Conservation (phyloP, 2,888 invertebrate genomes). For the Thymelicus lineola region DNA sequence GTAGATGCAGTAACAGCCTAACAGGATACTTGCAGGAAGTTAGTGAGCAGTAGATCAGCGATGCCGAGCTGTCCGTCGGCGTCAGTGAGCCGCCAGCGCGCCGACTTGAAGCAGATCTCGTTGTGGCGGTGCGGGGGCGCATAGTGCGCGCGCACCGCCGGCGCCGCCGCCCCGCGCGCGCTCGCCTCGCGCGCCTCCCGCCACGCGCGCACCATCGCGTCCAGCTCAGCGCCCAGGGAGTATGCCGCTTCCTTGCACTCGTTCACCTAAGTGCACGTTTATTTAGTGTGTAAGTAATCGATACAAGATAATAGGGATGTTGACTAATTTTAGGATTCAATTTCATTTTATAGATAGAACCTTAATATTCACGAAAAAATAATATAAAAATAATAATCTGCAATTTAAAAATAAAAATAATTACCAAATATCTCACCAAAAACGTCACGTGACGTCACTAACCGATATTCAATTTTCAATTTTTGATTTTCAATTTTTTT, state of each 20-base stretch:
- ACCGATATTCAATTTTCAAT: too few relatives aligned
- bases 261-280: constrained; percentile 84
- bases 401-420: too few relatives aligned
- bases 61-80: constrained; percentile 99
- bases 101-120: constrained; percentile 98
- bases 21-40: constrained; percentile 87
- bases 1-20: too few relatives aligned
- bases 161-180: constrained; percentile 84
- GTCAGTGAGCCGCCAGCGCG: constrained; percentile 98
- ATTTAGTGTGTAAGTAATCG: too few relatives aligned
- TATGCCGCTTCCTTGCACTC: constrained; percentile 96
- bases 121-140: constrained; percentile 90
- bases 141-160: constrained; percentile 87
- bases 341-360: too few relatives aligned
- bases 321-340: too few relatives aligned
- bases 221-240: constrained; percentile 95
- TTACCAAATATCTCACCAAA: too few relatives aligned
- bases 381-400: too few relatives aligned
- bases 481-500: too few relatives aligned
- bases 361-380: too few relatives aligned
- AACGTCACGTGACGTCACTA: too few relatives aligned
- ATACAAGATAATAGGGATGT: too few relatives aligned
- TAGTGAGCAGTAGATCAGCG: constrained; percentile 97
- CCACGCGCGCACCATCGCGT: constrained; percentile 97
- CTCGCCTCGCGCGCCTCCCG: constrained; percentile 90